These are phyloP conservation scores for Lagria hirta DNA, from an alignment of 2,888 invertebrate genomes.

Conservation along the genomic window DNA sequence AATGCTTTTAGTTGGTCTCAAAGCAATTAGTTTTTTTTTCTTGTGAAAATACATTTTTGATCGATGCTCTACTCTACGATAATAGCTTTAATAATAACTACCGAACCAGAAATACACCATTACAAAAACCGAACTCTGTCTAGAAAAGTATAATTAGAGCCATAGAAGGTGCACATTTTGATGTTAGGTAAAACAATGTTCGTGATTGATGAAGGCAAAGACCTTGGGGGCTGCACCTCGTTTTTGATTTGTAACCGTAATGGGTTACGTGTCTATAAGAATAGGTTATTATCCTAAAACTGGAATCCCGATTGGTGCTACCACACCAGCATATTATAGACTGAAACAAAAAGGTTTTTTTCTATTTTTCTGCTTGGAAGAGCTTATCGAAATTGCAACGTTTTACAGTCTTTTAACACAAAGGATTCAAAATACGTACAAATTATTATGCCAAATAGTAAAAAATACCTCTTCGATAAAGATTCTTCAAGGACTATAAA, in stretches of 20 bases:
- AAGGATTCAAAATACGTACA: no score
- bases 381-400: no score
- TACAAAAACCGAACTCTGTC: conserved; percentile 14
- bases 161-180: conserved; percentile 22
- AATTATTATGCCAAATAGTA: no score
- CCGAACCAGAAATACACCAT: conserved; percentile 10
- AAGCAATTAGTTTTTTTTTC: no score
- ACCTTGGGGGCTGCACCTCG: conserved; percentile 21
- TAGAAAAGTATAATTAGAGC: conserved; percentile 23
- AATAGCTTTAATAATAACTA: conserved; percentile 14
- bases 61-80: conserved; percentile 13
- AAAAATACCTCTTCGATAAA: no score
- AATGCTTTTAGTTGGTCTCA: no score
- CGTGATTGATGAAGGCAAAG: conserved; percentile 18
- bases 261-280: conserved; percentile 12
- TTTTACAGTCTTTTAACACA: no score
- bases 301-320: conserved; percentile 16
- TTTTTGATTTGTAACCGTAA: conserved; percentile 19
- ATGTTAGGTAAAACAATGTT: conserved; percentile 22
- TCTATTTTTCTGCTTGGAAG: conserved; percentile 1
- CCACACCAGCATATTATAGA: conserved; percentile 10
- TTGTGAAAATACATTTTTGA: no score
- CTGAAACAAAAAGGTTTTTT: conserved; percentile 5
- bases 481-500: no score
- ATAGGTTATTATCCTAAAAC: conserved; percentile 13